These are phyloP conservation scores for Darevskia nairensis DNA, from an alignment of 2,797 vertebrate species.

Conservation along the genomic window DNA sequence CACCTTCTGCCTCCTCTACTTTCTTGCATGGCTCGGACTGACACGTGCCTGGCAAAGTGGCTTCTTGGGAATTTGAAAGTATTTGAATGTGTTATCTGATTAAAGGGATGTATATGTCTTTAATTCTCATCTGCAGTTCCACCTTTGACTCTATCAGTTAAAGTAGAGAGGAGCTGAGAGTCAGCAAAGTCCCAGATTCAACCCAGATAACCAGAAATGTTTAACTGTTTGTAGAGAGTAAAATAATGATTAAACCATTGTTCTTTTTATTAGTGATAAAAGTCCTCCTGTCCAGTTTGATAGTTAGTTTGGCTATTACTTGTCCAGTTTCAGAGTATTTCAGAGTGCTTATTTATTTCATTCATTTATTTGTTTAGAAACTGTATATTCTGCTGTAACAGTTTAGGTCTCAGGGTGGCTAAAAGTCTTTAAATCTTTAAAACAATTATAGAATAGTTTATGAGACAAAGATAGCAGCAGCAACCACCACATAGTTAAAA, in stretches of 20 bases:
- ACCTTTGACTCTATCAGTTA: slow-evolving; percentile 76
- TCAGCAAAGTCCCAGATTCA: slow-evolving; percentile 73
- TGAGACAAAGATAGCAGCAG: background rate
- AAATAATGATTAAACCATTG: slow-evolving; percentile 11
- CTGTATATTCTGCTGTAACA: background rate
- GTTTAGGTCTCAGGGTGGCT: background rate
- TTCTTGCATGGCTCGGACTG: slow-evolving; percentile 51
- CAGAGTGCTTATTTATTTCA: slow-evolving; percentile 32
- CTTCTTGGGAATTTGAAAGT: slow-evolving; percentile 79
- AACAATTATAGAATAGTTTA: background rate
- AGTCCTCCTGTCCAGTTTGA: background rate
- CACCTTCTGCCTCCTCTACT: background rate
- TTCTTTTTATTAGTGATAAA: slow-evolving; percentile 20
- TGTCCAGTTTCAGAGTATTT: background rate
- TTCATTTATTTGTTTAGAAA: slow-evolving; percentile 22
- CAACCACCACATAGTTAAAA: background rate
- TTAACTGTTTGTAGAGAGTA: slow-evolving; percentile 24
- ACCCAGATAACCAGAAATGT: slow-evolving; percentile 61
- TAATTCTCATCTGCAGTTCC: slow-evolving; percentile 75
- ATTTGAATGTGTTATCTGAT: slow-evolving; percentile 80
- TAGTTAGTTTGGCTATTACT: background rate
- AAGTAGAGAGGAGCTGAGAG: slow-evolving; percentile 66
- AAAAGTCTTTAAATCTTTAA: background rate
- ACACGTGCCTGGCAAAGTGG: slow-evolving; percentile 72
- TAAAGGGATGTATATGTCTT: slow-evolving; percentile 77